Percentiles rank a stretch among this genome's conserved stretches.
These are phyloP conservation scores for Aphrophora alni DNA, from an alignment of 2,888 invertebrate genomes.

Conservation along the genomic window DNA sequence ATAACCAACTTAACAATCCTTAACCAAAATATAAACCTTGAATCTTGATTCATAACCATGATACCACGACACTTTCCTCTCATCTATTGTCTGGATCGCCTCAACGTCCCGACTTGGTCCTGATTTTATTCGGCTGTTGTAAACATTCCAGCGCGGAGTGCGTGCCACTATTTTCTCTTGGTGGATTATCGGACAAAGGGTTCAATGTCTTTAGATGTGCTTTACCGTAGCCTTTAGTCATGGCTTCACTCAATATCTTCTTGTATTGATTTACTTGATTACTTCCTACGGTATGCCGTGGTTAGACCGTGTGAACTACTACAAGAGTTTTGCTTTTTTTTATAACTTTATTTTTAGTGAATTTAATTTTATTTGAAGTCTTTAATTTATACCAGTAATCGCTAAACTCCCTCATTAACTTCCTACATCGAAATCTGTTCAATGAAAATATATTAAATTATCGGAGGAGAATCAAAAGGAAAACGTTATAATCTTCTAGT, in stretches of 20 bases:
- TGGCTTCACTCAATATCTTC: not conserved
- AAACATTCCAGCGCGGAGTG: not conserved
- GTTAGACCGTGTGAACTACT: not conserved
- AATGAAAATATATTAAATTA: no score
- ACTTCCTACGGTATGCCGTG: not conserved
- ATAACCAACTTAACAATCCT: not conserved
- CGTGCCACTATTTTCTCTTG: not conserved
- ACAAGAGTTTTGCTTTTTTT: no score
- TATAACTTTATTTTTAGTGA: no score
- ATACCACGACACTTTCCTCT: not conserved
- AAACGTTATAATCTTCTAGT: no score
- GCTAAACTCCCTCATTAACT: no score
- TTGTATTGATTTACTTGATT: not conserved
- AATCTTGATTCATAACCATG: not conserved
- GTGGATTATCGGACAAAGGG: constrained; percentile 2
- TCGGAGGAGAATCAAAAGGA: no score
- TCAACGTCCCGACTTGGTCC: not conserved
- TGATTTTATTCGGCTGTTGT: not conserved
- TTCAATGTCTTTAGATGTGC: constrained; percentile 6
- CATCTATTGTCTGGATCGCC: no score
- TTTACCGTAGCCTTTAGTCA: not conserved
- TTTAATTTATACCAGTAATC: no score
- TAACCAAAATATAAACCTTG: not conserved
- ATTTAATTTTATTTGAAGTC: no score
- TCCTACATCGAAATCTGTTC: no score